A percentile compares a stretch with the other conserved stretches of the same genome.
These are phyloP conservation scores for Craniophora ligustri DNA, from an alignment of 2,888 invertebrate species.

Conservation along the genomic window DNA sequence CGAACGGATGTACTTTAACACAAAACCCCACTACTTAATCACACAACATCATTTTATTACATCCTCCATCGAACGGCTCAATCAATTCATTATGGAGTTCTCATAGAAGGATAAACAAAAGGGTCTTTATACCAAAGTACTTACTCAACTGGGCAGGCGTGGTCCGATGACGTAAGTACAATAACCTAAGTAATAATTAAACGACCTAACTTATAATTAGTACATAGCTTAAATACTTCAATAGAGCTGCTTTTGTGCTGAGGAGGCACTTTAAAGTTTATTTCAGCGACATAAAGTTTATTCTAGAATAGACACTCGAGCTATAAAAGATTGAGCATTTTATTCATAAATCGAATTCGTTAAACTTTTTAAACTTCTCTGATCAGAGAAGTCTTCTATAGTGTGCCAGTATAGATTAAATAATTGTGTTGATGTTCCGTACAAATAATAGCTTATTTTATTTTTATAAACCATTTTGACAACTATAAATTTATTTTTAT, in stretches of 20 bases:
- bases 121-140: slow-evolving; percentile 68
- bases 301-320: neutral
- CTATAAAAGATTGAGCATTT: slow-evolving; percentile 6
- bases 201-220: slow-evolving; percentile 46
- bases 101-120: slow-evolving; percentile 82
- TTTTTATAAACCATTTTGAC: too few species aligned
- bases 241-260: slow-evolving; percentile 6
- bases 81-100: slow-evolving; percentile 79
- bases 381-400: slow-evolving; percentile 1
- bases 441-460: neutral
- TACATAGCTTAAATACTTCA: slow-evolving; percentile 30
- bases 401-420: slow-evolving; percentile 13
- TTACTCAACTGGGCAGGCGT: slow-evolving; percentile 66
- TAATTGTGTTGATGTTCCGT: slow-evolving; percentile 20
- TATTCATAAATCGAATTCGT: slow-evolving; percentile 40
- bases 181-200: slow-evolving; percentile 79
- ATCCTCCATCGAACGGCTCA: slow-evolving; percentile 76
- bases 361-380: slow-evolving; percentile 35
- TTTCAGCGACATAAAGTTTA: neutral
- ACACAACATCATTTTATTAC: slow-evolving; percentile 75
- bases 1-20: slow-evolving; percentile 30
- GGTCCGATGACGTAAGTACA: slow-evolving; percentile 76
- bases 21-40: slow-evolving; percentile 31
- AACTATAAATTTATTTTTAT: too few species aligned
- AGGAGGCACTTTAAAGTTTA: slow-evolving; percentile 14